Evolutionary conservation across 2,797 vertebrate genomes (phyloP).

Genomic region (Glossophaga mutica): DNA sequence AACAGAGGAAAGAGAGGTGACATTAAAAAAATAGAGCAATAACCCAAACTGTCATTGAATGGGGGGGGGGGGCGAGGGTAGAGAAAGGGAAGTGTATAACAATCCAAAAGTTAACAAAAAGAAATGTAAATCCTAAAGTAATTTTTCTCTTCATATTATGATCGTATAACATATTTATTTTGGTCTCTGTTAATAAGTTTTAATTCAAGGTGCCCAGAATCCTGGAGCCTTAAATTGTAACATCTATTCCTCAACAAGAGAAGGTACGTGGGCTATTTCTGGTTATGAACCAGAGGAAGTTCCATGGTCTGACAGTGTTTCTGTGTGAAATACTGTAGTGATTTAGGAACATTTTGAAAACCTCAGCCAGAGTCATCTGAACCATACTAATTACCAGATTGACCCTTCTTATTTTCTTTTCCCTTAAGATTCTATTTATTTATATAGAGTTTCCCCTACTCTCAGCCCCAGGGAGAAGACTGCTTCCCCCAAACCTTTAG

Average conservation of each 20-base stretch:
- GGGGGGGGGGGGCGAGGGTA: neutral
- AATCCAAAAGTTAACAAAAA: neutral
- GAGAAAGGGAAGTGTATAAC: neutral
- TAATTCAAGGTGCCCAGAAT: slow-evolving; percentile 27
- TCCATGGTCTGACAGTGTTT: neutral
- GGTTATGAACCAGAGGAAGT: neutral
- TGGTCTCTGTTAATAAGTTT: slow-evolving; percentile 40
- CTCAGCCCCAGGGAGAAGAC: neutral
- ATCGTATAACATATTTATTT: neutral
- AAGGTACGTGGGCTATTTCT: neutral
- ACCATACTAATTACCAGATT: neutral
- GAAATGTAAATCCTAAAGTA: neutral
- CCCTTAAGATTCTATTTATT: neutral
- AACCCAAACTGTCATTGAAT: neutral
- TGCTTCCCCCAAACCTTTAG: neutral
- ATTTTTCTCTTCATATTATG: neutral
- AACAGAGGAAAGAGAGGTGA: neutral
- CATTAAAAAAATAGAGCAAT: neutral
- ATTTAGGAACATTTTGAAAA: neutral
- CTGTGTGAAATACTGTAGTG: neutral
- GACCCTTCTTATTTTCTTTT: neutral
- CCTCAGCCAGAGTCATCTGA: neutral
- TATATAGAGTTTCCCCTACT: neutral
- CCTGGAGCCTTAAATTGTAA: neutral
- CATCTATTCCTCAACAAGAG: neutral